Percentiles rank a stretch among this genome's conserved stretches.
phyloP scores from a whole-genome alignment of 2,113 vertebrate genomes.

The Channa argus region DNA sequence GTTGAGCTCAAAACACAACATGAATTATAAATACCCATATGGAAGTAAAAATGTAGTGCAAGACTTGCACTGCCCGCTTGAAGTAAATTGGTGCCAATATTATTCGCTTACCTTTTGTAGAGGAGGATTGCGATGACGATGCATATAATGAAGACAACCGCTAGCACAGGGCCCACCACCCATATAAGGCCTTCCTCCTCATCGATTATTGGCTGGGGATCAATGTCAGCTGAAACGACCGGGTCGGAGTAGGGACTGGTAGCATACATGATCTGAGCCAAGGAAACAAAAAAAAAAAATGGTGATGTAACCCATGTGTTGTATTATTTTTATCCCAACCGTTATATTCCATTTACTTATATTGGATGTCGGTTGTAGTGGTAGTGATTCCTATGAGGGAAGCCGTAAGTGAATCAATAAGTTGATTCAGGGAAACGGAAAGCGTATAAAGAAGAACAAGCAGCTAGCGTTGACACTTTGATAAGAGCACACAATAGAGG shows the following conservation, averaged over 20 bases:
- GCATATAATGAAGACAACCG: conserved; percentile 99
- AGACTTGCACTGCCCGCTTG: background rate
- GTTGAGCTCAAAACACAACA: background rate
- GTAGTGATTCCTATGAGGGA: too few relatives aligned
- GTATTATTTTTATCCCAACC: background rate
- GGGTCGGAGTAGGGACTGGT: conserved; percentile 98
- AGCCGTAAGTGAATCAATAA: too few relatives aligned
- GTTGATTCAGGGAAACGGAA: too few relatives aligned
- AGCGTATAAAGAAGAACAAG: too few relatives aligned
- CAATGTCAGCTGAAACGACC: conserved; percentile 93
- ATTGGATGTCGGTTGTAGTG: background rate
- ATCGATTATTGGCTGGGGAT: conserved; percentile 97
- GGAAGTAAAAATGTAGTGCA: background rate
- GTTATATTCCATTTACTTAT: background rate
- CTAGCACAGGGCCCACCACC: conserved; percentile 98
- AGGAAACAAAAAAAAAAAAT: conserved; percentile 23
- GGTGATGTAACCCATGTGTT: too few relatives aligned
- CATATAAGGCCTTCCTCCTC: conserved; percentile 99
- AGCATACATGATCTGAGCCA: conserved; percentile 93
- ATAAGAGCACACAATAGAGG: too few relatives aligned
- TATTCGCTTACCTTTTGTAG: conserved; percentile 92
- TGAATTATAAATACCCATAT: conserved; percentile 2
- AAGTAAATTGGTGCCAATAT: background rate
- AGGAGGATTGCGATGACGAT: conserved; percentile 99
- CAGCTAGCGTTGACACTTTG: too few relatives aligned